Evolutionary conservation across 35 echinoderm and acorn worm species (phyloP).

Genomic region (Ophiothrix spiculata): DNA sequence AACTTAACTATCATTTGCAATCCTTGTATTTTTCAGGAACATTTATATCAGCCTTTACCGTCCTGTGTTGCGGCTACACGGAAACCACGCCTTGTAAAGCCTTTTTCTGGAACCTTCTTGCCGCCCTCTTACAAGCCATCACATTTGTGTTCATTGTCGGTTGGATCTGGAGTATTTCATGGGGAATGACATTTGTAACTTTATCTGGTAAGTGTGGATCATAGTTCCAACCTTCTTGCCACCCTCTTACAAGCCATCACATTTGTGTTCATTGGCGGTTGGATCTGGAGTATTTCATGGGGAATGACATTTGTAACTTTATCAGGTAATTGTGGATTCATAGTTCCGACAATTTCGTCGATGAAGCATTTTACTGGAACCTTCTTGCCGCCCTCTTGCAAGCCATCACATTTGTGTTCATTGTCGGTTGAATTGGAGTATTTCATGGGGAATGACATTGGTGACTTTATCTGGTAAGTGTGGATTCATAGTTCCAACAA

Average conservation of each 20-base stretch:
- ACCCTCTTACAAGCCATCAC: constrained; percentile 60
- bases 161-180: constrained; percentile 84
- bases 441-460: constrained; percentile 82
- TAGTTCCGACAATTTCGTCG: constrained; percentile 29
- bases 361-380: constrained; percentile 63
- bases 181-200: constrained; percentile 82
- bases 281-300: constrained; percentile 87
- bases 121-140: constrained; percentile 59
- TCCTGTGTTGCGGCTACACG: constrained; percentile 70
- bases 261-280: constrained; percentile 68
- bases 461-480: constrained; percentile 64
- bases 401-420: constrained; percentile 54
- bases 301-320: constrained; percentile 79
- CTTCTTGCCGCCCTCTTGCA: constrained; percentile 66
- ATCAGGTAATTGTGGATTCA: constrained; percentile 63
- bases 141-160: constrained; percentile 74
- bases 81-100: constrained; percentile 40
- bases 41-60: constrained; percentile 57
- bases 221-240: constrained; percentile 49
- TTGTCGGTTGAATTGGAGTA: constrained; percentile 93
- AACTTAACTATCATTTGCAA: background rate
- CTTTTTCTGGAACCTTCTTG: constrained; percentile 70
- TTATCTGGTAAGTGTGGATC: constrained; percentile 44
- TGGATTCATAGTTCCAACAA: too few species aligned
- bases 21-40: constrained; percentile 47